Percentiles rank a stretch among this genome's conserved stretches.
These are phyloP conservation scores for Morinoia aosen DNA, from an alignment of 2,888 invertebrate species.

Conservation along the genomic window DNA sequence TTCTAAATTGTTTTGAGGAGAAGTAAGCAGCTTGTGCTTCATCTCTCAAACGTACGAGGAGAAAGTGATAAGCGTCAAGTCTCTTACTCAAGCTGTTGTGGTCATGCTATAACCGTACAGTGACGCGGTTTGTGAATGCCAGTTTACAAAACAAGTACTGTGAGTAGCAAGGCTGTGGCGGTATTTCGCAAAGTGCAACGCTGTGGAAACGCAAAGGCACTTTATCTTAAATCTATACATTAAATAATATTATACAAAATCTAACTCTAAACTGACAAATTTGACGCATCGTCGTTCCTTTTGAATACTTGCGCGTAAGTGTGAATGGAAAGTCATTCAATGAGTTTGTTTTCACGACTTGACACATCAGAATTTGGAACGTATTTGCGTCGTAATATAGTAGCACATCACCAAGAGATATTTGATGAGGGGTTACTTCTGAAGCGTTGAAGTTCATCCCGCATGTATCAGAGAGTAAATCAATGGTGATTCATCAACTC, in stretches of 20 bases:
- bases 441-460: not conserved
- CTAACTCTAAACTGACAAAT: not conserved
- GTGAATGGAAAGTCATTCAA: not conserved
- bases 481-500: not conserved
- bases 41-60: constrained; percentile 13
- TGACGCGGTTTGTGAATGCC: not conserved
- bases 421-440: not conserved
- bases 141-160: not conserved
- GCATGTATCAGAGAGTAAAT: not conserved
- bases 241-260: not conserved
- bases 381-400: not conserved
- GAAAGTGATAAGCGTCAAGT: not conserved
- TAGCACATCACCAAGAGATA: not conserved
- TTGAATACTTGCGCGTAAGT: not conserved
- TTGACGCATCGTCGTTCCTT: not conserved
- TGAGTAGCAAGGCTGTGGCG: not conserved
- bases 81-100: not conserved
- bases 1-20: not conserved
- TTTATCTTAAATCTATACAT: not conserved
- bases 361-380: not conserved
- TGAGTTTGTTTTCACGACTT: not conserved
- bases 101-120: not conserved
- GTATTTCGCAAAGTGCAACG: not conserved
- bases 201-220: not conserved
- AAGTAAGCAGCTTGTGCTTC: not conserved